Evolutionary conservation across 2,113 vertebrate species (phyloP).

Genomic region (Lagenorhynchus albirostris): DNA sequence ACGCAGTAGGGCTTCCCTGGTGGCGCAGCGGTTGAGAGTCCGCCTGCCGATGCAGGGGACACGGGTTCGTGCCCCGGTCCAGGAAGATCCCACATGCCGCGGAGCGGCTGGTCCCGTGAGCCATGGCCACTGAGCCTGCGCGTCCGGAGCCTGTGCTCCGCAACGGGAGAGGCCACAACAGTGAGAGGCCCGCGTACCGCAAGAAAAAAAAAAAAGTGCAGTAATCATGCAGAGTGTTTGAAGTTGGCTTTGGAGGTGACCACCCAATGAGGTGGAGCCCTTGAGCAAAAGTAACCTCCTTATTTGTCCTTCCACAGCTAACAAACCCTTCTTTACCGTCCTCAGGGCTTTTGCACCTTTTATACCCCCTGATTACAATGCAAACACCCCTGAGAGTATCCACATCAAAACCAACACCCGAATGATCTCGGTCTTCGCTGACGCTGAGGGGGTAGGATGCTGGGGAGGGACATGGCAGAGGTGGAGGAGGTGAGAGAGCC

Average conservation of each 20-base stretch:
- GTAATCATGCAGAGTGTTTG: neutral
- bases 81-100: too few species aligned
- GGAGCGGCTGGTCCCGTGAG: too few species aligned
- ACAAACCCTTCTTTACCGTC: neutral
- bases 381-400: neutral
- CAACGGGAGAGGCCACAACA: too few species aligned
- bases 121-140: too few species aligned
- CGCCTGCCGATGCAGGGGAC: too few species aligned
- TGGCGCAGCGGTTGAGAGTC: too few species aligned
- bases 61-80: too few species aligned
- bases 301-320: neutral
- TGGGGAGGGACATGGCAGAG: too few species aligned
- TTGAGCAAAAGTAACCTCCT: neutral
- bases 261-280: neutral
- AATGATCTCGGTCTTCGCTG: neutral
- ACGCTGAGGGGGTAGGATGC: neutral
- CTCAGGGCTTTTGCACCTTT: neutral
- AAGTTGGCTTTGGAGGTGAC: neutral
- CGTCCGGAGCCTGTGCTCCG: too few species aligned
- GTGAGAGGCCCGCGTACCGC: too few species aligned
- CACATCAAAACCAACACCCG: neutral
- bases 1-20: neutral
- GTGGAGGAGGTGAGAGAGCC: neutral
- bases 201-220: too few species aligned
- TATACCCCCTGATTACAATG: neutral